Percentiles rank a stretch among this genome's conserved stretches.
These are phyloP conservation scores for Microplitis manilae DNA, from an alignment of 2,888 invertebrate species.

Conservation along the genomic window DNA sequence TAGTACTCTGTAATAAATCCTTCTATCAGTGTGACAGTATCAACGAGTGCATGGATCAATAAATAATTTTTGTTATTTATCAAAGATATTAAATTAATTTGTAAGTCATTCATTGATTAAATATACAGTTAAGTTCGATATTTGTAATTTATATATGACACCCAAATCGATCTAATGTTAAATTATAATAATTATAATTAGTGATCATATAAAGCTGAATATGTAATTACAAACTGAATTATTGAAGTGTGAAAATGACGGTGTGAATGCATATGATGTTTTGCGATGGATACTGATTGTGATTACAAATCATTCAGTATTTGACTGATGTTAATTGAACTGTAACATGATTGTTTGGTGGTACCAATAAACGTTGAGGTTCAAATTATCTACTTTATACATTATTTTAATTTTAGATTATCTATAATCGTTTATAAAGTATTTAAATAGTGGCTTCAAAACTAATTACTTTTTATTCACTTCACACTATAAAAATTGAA, in stretches of 20 bases:
- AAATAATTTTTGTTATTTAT: not conserved
- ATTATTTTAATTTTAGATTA: not conserved
- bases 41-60: too few relatives aligned
- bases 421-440: not conserved
- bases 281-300: not conserved
- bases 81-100: not conserved
- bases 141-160: not conserved
- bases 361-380: not conserved
- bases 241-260: not conserved
- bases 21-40: too few relatives aligned
- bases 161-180: not conserved
- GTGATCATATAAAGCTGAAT: not conserved
- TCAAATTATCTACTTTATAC: not conserved
- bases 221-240: not conserved
- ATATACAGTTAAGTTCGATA: not conserved
- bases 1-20: too few relatives aligned
- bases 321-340: not conserved
- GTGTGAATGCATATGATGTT: not conserved
- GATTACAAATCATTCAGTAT: conserved; percentile 1
- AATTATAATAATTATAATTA: not conserved
- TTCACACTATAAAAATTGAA: not conserved
- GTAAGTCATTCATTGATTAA: not conserved
- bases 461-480: not conserved
- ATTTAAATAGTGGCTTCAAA: not conserved
- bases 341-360: not conserved